phyloP scores from a whole-genome alignment of 2,888 invertebrate species.

The Euzetes globulus region DNA sequence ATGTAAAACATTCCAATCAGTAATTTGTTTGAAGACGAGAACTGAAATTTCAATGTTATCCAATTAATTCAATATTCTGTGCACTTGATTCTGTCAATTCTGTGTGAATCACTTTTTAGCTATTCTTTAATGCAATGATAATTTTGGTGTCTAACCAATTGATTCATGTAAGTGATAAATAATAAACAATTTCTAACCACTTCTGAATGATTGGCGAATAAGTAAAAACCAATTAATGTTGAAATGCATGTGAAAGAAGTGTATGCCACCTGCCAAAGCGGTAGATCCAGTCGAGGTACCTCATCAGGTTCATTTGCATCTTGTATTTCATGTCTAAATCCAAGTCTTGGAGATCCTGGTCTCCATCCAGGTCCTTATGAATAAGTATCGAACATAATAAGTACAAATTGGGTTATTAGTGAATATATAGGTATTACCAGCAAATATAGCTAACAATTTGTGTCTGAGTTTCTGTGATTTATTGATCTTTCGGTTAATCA shows the following conservation, averaged over 20 bases:
- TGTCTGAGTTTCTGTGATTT: conserved; percentile 52
- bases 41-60: neutral
- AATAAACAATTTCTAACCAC: conserved; percentile 2
- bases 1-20: conserved; percentile 2
- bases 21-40: neutral
- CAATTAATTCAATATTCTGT: neutral
- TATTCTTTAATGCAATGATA: neutral
- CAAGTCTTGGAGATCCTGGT: conserved; percentile 67
- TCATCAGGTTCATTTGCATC: neutral
- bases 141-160: neutral
- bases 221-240: conserved; percentile 4
- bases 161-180: neutral
- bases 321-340: conserved; percentile 63
- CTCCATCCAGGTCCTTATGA: conserved; percentile 65
- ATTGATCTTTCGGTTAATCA: conserved; percentile 58
- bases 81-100: neutral
- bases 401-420: neutral
- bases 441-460: conserved; percentile 61
- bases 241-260: neutral
- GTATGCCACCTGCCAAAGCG: neutral
- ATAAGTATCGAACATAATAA: neutral
- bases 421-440: conserved; percentile 50
- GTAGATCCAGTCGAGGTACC: neutral
- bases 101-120: neutral
- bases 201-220: conserved; percentile 23